Base-by-base conservation (phyloP, 2,113 vertebrate species). In the Peromyscus polionotus region DNA sequence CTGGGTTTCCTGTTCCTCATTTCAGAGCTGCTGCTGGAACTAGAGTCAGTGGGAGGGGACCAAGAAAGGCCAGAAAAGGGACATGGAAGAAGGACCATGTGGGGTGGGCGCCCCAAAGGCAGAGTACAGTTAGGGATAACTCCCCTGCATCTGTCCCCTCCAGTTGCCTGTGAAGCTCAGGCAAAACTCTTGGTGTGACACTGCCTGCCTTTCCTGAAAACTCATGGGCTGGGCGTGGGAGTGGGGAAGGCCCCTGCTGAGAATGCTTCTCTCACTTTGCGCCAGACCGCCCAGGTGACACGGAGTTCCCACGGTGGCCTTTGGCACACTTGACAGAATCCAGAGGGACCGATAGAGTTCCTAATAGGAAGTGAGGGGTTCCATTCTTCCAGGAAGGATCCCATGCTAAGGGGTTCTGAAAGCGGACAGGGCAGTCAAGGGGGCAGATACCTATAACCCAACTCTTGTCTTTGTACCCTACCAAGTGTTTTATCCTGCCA, bases 291-390 rank as follows among this genome's bases (percentile, higher is more conserved):
- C 75, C 84, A 85, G 87, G 81, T 80, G 79, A 79, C 19, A 3
- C 61, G 0, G 31, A 77, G 72, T 42, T 85, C 88, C 90, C 36
- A 17, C 17, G 1, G 36, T 33, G 75, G 88, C 88, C 36, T 24
- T 75, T 77, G 73, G 11, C 42, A 86, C 39, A n/a, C 28, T 42
- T 63, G 39, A 72, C 88, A 84, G 70, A 92, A 77, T 94, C 88
- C 91, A 90, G 84, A 88, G 6, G 14, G 85, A 73, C 39, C 39
- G 28, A 51, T 59, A 93, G 73, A 77, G 63, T 13, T 76, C 94
- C 88, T 31, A 93, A 70, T 10, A 95, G 91, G 93, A 93, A 93
- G 90, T 61, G 63, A 79, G n/a, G 33, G 63, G 51, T 72, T 73
- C 63, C 2, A 1, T 31, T 51, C 72, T 80, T 70, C 54, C 61